Evolutionary conservation across 2,797 vertebrate species (phyloP).

Genomic region (Clarias pachynema): DNA sequence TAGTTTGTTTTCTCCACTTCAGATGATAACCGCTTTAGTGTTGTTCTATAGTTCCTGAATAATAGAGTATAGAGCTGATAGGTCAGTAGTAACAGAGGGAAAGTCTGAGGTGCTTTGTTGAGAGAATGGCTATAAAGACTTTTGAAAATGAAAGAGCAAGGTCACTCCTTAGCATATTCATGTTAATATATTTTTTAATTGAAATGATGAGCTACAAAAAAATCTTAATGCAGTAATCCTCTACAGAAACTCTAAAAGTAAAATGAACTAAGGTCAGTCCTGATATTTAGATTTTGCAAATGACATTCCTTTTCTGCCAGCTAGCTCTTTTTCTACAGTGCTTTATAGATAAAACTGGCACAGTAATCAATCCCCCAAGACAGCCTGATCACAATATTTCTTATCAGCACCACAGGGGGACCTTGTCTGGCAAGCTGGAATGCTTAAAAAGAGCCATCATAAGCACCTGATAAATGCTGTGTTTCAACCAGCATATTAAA

Average conservation of each 20-base stretch:
- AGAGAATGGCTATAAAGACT: conserved; percentile 25
- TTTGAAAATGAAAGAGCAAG: conserved; percentile 19
- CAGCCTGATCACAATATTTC: conserved; percentile 41
- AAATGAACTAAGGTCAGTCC: conserved; percentile 48
- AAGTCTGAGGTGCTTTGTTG: background rate
- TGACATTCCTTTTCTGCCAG: conserved; percentile 44
- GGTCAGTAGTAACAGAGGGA: conserved; percentile 12
- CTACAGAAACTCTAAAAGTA: conserved; percentile 36
- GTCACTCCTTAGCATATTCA: conserved; percentile 4
- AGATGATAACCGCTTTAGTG: conserved; percentile 17
- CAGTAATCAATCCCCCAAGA: conserved; percentile 54
- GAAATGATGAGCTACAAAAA: background rate
- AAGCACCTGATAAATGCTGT: conserved; percentile 46
- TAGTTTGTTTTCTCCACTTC: conserved; percentile 26
- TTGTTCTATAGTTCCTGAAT: conserved; percentile 27
- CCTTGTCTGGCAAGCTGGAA: conserved; percentile 19
- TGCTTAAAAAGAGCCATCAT: conserved; percentile 35
- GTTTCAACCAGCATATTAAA: conserved; percentile 60
- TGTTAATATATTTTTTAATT: conserved; percentile 16
- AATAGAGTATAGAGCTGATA: conserved; percentile 29
- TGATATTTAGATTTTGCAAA: conserved; percentile 48
- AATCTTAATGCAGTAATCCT: conserved; percentile 35
- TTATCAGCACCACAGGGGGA: conserved; percentile 53
- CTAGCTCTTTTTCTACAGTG: conserved; percentile 41
- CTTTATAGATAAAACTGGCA: conserved; percentile 48